phyloP scores from a whole-genome alignment of 2,888 invertebrate genomes.

The Cantharis nigra region DNA sequence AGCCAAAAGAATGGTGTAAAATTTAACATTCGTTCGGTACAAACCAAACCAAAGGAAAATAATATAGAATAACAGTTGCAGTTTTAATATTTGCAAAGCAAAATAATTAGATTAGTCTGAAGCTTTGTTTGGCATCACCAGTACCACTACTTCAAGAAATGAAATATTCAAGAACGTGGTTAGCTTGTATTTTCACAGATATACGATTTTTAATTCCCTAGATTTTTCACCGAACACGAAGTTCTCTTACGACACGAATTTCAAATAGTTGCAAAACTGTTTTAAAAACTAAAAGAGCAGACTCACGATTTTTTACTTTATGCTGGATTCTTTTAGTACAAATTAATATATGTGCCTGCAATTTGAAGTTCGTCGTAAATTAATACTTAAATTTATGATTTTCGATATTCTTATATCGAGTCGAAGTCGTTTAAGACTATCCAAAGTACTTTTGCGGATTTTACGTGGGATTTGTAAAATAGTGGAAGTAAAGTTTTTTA shows the following conservation, averaged over 20 bases:
- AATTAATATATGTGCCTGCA: not conserved
- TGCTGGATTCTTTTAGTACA: not conserved
- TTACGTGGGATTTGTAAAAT: not conserved
- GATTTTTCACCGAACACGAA: conserved; percentile 35
- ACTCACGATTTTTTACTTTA: not conserved
- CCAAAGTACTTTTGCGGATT: not conserved
- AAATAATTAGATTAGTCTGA: conserved; percentile 47
- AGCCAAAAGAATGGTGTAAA: conserved; percentile 13
- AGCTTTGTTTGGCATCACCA: conserved; percentile 44
- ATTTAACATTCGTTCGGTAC: conserved; percentile 19
- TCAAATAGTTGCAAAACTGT: conserved; percentile 24
- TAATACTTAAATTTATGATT: not conserved
- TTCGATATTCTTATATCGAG: not conserved
- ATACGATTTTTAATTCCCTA: conserved; percentile 36
- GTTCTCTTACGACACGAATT: conserved; percentile 35
- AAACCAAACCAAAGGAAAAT: conserved; percentile 38
- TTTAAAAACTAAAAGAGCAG: conserved; percentile 8
- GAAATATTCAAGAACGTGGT: conserved; percentile 46
- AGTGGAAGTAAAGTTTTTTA: not conserved
- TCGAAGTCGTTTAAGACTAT: not conserved
- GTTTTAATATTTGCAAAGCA: conserved; percentile 45
- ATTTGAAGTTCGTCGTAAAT: not conserved
- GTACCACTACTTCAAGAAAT: conserved; percentile 45
- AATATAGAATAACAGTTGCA: conserved; percentile 42
- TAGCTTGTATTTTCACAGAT: conserved; percentile 29